Percentiles rank a stretch among this genome's conserved stretches.
Evolutionary conservation across 2,888 invertebrate species (phyloP).

Genomic region (Parasteatoda lunata): DNA sequence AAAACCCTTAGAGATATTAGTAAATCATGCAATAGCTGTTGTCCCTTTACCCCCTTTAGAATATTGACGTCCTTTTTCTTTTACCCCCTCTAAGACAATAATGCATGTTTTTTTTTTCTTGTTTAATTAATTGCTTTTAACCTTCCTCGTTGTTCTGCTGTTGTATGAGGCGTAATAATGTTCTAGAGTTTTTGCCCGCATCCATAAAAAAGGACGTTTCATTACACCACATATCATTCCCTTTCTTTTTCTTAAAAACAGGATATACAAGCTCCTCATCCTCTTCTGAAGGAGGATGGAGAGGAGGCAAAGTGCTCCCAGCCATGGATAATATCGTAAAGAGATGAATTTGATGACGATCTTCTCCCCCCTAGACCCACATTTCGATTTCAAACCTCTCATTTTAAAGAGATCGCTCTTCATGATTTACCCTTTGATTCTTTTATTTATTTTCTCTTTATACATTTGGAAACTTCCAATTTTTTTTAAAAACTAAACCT

Average conservation of each 20-base stretch:
- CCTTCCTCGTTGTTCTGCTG: neutral
- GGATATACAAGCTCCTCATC: neutral
- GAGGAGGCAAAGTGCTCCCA: conserved; percentile 14
- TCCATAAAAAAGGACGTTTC: conserved; percentile 1
- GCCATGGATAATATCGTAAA: conserved; percentile 7
- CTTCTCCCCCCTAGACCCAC: neutral
- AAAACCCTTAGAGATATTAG: too few relatives aligned
- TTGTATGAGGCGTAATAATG: neutral
- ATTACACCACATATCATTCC: neutral
- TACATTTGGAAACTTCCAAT: neutral
- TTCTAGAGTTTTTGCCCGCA: neutral
- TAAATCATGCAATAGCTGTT: too few relatives aligned
- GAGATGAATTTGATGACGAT: conserved; percentile 19
- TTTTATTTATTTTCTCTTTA: neutral
- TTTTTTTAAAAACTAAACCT: too few relatives aligned
- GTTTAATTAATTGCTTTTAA: neutral
- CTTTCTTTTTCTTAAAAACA: neutral
- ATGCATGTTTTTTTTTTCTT: neutral
- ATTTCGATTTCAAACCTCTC: neutral
- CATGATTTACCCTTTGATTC: neutral
- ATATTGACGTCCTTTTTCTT: too few relatives aligned
- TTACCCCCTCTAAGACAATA: too few relatives aligned
- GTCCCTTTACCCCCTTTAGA: too few relatives aligned
- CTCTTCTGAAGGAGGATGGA: neutral
- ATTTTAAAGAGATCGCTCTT: neutral